A percentile compares a stretch with the other conserved stretches of the same genome.
Conservation (phyloP, 2,888 invertebrate genomes). For the Flexamia atlantica region DNA sequence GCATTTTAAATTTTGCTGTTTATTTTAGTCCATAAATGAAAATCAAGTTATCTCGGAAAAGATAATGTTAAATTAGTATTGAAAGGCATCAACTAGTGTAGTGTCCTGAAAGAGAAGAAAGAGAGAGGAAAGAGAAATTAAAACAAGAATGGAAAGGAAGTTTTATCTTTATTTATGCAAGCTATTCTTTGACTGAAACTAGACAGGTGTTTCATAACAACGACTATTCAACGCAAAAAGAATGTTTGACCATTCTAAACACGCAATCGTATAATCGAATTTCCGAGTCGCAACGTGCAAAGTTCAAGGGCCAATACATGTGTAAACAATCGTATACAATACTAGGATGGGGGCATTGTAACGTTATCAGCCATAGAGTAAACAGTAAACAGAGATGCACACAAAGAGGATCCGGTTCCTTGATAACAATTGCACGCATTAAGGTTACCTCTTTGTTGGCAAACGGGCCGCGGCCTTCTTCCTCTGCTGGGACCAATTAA, state of each 20-base stretch:
- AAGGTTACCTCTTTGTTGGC: slow-evolving; percentile 54
- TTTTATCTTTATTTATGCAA: no score
- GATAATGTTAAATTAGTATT: no score
- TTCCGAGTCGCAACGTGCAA: not conserved
- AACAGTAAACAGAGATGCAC: slow-evolving; percentile 37
- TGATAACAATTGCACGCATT: slow-evolving; percentile 56
- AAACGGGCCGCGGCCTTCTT: slow-evolving; percentile 42
- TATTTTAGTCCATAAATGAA: no score
- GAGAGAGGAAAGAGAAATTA: no score
- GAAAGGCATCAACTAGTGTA: no score
- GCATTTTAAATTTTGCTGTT: no score
- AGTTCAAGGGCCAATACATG: slow-evolving; percentile 22
- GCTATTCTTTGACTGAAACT: no score
- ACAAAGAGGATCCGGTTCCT: slow-evolving; percentile 52
- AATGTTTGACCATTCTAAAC: not conserved
- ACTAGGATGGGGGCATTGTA: slow-evolving; percentile 40
- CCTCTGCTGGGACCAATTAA: slow-evolving; percentile 44
- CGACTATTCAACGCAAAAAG: not conserved
- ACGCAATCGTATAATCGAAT: not conserved
- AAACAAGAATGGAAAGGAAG: no score
- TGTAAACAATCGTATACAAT: not conserved
- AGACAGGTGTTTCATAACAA: slow-evolving; percentile 3
- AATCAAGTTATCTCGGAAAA: no score
- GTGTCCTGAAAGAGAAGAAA: no score
- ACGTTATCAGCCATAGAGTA: slow-evolving; percentile 39